Percentiles rank a stretch among this genome's conserved stretches.
Conservation (phyloP, 2,797 vertebrate genomes). For the Cottoperca gobio region DNA sequence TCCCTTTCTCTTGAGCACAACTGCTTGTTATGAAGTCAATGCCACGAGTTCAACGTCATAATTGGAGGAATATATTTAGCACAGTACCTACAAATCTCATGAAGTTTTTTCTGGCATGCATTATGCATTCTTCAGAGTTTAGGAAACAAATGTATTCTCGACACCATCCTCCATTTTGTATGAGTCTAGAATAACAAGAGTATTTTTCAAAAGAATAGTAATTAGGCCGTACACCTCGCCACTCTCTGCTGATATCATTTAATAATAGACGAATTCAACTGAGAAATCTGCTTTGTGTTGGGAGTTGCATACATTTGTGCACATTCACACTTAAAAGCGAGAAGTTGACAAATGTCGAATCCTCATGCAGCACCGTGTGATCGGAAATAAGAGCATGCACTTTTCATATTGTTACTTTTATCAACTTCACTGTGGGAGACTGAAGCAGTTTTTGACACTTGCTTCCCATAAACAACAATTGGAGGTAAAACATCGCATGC, state of each 20-base stretch:
- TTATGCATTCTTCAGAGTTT: constrained; percentile 47
- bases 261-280: constrained; percentile 67
- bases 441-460: constrained; percentile 66
- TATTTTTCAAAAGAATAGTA: constrained; percentile 71
- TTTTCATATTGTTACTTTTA: constrained; percentile 64
- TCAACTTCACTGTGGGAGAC: constrained; percentile 65
- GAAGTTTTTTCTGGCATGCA: constrained; percentile 37
- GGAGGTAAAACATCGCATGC: constrained; percentile 59
- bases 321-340: constrained; percentile 61
- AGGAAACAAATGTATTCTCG: constrained; percentile 52
- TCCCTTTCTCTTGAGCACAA: not conserved
- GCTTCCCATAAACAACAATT: constrained; percentile 70
- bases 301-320: constrained; percentile 62
- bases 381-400: constrained; percentile 57
- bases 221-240: constrained; percentile 67
- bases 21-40: not conserved
- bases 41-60: constrained; percentile 30
- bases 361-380: constrained; percentile 50
- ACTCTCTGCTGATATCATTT: constrained; percentile 61
- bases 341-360: constrained; percentile 63
- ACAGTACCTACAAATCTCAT: constrained; percentile 3
- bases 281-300: constrained; percentile 58
- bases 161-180: constrained; percentile 52
- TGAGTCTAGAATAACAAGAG: constrained; percentile 56
- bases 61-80: not conserved